Evolutionary conservation across 2,797 vertebrate genomes (phyloP).

Genomic region (Catostomus latipinnis): DNA sequence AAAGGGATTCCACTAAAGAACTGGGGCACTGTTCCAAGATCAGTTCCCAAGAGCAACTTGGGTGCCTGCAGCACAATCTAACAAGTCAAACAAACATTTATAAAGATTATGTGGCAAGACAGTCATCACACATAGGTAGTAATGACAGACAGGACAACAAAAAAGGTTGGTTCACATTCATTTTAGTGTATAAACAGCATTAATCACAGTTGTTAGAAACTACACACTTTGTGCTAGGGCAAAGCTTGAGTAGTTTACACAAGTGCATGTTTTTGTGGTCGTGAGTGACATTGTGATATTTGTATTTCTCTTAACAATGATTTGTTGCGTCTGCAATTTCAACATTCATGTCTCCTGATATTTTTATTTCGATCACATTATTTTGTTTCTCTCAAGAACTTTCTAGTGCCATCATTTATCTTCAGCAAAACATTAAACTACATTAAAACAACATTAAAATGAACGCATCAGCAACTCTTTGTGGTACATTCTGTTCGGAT

Average conservation of each 20-base stretch:
- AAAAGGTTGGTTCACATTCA: slow-evolving; percentile 26
- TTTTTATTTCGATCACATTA: neutral
- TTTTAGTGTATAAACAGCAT: slow-evolving; percentile 9
- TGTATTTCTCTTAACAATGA: neutral
- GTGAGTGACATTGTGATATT: neutral
- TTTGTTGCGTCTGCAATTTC: neutral
- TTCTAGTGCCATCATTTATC: neutral
- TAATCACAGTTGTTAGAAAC: neutral
- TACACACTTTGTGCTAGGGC: neutral
- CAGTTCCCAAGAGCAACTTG: neutral
- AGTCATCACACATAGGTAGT: slow-evolving; percentile 12
- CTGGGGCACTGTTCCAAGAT: slow-evolving; percentile 3
- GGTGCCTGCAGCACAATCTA: slow-evolving; percentile 2
- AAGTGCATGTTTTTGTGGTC: neutral
- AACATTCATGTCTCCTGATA: neutral
- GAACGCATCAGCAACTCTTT: neutral
- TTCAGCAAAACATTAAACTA: neutral
- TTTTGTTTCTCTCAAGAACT: neutral
- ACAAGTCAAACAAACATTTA: neutral
- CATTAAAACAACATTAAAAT: neutral
- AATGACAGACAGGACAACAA: slow-evolving; percentile 3
- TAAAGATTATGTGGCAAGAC: neutral
- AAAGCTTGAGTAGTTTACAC: neutral
- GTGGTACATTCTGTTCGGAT: slow-evolving; percentile 1
- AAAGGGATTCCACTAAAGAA: neutral